These are phyloP conservation scores for Rotaria socialis DNA, from an alignment of 2,888 invertebrate genomes.

Conservation along the genomic window DNA sequence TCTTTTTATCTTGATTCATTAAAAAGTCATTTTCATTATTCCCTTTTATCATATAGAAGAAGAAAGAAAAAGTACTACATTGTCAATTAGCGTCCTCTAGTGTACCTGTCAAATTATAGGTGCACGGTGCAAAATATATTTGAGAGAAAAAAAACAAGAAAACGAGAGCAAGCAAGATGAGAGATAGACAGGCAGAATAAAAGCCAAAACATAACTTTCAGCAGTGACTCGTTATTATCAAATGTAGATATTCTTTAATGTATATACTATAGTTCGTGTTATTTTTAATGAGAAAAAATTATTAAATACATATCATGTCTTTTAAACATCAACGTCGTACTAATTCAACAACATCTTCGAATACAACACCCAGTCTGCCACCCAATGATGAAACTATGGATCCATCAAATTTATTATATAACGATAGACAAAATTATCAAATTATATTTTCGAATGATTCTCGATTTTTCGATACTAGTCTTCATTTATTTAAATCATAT, in stretches of 20 bases:
- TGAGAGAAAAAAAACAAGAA: constrained; percentile 11
- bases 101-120: not conserved
- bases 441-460: constrained; percentile 11
- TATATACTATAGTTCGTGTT: not conserved
- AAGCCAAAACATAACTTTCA: not conserved
- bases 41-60: not conserved
- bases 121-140: not conserved
- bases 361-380: not conserved
- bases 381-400: not conserved
- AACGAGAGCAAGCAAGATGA: not conserved
- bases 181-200: not conserved
- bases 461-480: not conserved
- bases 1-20: not conserved
- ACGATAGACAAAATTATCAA: not conserved
- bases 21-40: not conserved
- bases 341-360: not conserved
- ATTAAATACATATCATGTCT: not conserved
- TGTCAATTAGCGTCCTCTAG: constrained; percentile 4
- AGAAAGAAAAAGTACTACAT: not conserved
- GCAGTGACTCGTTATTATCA: not conserved
- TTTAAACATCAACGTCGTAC: not conserved
- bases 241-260: not conserved
- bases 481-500: not conserved
- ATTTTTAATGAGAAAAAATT: not conserved
- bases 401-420: not conserved